A percentile compares a stretch with the other conserved stretches of the same genome.
These are phyloP conservation scores for Coluber constrictor DNA, from an alignment of 2,797 vertebrate genomes.

Conservation along the genomic window DNA sequence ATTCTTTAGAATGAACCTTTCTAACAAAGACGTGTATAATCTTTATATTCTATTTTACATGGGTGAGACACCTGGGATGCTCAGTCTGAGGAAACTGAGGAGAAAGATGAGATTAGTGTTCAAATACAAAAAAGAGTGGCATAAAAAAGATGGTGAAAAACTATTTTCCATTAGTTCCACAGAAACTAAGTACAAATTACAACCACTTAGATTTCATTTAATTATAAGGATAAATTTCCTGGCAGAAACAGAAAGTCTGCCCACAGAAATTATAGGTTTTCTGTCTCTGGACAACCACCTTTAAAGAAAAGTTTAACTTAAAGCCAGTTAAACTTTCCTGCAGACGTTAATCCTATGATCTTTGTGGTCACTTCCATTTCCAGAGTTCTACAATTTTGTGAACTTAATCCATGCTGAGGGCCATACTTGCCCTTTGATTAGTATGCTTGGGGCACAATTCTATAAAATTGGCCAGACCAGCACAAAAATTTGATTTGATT, in stretches of 20 bases:
- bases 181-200: not conserved
- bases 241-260: not conserved
- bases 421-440: not conserved
- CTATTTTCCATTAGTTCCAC: not conserved
- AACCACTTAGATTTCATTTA: not conserved
- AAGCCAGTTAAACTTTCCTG: not conserved
- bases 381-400: not conserved
- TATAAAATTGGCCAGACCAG: not conserved
- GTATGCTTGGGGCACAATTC: not conserved
- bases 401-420: not conserved
- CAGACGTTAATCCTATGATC: not conserved
- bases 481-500: not conserved
- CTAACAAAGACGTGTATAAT: not conserved
- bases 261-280: not conserved
- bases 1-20: not conserved
- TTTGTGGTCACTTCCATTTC: not conserved
- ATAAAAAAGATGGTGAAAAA: not conserved
- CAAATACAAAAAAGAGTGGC: not conserved
- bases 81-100: not conserved
- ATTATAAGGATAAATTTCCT: not conserved
- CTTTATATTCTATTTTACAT: not conserved
- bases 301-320: not conserved
- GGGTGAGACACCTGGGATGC: not conserved
- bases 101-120: not conserved
- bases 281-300: not conserved